Base-by-base conservation (phyloP, 2,888 invertebrate species). In the Spodoptera exigua region DNA sequence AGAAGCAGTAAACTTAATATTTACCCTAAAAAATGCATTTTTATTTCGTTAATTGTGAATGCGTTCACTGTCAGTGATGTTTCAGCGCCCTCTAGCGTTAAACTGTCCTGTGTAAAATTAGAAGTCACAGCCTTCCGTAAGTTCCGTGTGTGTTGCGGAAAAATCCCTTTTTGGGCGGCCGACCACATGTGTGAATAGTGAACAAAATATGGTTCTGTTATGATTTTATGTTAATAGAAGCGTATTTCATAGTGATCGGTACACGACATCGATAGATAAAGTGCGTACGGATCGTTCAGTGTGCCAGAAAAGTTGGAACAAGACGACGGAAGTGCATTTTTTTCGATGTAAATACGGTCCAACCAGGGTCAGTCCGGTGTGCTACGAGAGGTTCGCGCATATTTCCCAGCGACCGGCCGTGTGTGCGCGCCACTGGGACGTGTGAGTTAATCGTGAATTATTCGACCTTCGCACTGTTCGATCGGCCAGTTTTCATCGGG, bases 161-260 rank as follows among this genome's bases (percentile, higher is more conserved):
- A 95, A 95, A 95, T 95, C 95, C 95, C 95, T 95, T 95, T 94
- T 95, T 95, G 95, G 95, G 95, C 95, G 95, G 95, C 95, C 94
- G 94, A 95, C 95, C 95, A 95, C 95, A 95, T 95, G 95, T 95
- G 95, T 95, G 93, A 89, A 90, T 91, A 86, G 91, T 90, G 92
- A 92, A 92, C 91, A 91, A 93, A 92, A 89, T 93, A 93, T 88
- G 91, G 89, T 91, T 92, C 87, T 89, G 73, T 82, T 86, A 91
- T 92, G 91, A 91, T 87, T 92, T 90, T 84, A 86, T 84, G 85
- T 79, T 81, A 73, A 77, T 78, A 83, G 79, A 84, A 84, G 76
- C 80, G 74, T 75, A 85, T 87, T 90, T 89, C 75, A 78, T 79
- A 85, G 89, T 87, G 86, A 82, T 84, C 82, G 79, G 77, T 83